Base-by-base conservation (phyloP, 2,888 invertebrate species). In the Drosophila colorata region DNA sequence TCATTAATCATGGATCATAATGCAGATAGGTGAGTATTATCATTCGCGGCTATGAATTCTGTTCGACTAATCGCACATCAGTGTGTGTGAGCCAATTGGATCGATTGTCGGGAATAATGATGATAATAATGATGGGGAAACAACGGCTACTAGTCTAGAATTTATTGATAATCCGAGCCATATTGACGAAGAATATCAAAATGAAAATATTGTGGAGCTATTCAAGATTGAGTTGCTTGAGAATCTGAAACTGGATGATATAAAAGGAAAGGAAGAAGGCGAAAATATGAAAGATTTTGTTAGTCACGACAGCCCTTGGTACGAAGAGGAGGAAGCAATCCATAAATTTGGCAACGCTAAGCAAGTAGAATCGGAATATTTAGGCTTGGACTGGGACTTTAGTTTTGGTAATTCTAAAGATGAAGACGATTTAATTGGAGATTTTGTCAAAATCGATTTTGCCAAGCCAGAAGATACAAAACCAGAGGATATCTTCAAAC, bases 341-440 rank as follows among this genome's bases (percentile, higher is more conserved):
- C 9, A 33, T 18, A 59, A 59, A 20, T 14, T 33, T 1, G 44
- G 37, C 2, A 57, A 57, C 35, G 11, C 48, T 1, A 71, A 55
- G 35, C 48, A 76, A 47, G 7, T 20, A 18, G 48, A 57, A 14
- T 31, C 59, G 2, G 66, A 76, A 9, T 48, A 66, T 8, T 7
- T 38, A 4, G 43, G 52, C 1, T 41, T 60, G 46, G 37, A 49
- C 16, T 33, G 70, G 33, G 56, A 60, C 9, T 56, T 52, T 23
- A 28, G 11, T 13, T 57, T 41, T 13, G 38, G 35, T 4, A 41
- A 58, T 28, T 11, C 9, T 9, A 58, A 69, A 0, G 46, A 25
- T 13, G 38, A 60, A 0, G 47, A 52, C 6, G 72, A 74, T 25
- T 25, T 63, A 1, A 67, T 77, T 38, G 68, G 78, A 1, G 68